Conservation (phyloP, 1,140 invertebrate genomes). For the Nasonia longicornis region DNA sequence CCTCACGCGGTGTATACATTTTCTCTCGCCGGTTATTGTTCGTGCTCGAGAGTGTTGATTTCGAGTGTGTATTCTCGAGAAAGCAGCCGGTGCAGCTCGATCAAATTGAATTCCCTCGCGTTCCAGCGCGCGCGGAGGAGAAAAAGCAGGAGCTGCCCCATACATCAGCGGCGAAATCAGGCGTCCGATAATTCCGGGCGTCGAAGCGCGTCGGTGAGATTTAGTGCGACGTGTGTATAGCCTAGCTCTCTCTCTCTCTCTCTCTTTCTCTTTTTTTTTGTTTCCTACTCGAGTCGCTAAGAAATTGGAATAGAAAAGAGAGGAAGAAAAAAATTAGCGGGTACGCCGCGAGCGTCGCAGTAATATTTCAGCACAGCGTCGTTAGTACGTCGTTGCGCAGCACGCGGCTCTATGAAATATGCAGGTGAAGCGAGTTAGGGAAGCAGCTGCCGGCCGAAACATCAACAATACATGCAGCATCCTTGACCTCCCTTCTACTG, state of each 20-base stretch:
- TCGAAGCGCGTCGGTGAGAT: not conserved
- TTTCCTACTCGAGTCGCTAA: too few species aligned
- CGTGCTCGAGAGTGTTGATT: not conserved
- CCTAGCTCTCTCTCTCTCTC: too few species aligned
- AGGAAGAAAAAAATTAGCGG: not conserved
- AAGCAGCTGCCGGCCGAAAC: not conserved
- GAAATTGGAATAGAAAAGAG: too few species aligned
- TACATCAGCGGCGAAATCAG: too few species aligned
- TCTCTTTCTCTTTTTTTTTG: too few species aligned
- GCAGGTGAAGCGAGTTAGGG: not conserved
- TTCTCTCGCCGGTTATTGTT: not conserved
- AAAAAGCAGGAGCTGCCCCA: too few species aligned
- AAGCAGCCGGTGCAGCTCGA: too few species aligned
- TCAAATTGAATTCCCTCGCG: too few species aligned
- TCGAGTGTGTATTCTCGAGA: not conserved
- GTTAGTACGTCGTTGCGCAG: slow-evolving; percentile 3
- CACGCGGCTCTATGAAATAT: slow-evolving; percentile 14
- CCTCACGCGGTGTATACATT: not conserved
- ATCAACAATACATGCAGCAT: slow-evolving; percentile 6
- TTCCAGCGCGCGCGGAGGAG: too few species aligned
- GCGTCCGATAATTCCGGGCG: too few species aligned
- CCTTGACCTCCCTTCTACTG: not conserved
- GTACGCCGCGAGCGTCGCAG: not conserved
- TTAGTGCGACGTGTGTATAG: not conserved
- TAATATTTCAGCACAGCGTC: slow-evolving; percentile 22